A percentile compares a stretch with the other conserved stretches of the same genome.
Evolutionary conservation across 2,797 vertebrate genomes (phyloP).

Genomic region (Pseudotriccus pelzelni): DNA sequence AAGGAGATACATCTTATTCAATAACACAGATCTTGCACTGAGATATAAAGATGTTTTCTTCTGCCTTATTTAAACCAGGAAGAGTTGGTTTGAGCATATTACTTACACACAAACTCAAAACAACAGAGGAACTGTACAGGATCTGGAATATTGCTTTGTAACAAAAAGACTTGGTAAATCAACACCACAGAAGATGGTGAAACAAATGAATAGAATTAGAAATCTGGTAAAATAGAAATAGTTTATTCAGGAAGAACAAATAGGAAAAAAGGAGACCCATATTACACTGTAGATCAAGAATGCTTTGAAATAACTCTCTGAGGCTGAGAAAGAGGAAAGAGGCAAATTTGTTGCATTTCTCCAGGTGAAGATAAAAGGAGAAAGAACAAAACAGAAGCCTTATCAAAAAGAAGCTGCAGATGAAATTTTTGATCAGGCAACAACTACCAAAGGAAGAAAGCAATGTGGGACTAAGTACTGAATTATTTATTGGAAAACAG

Average conservation of each 20-base stretch:
- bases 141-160: neutral
- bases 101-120: neutral
- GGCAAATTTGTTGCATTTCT: constrained; percentile 46
- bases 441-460: neutral
- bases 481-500: constrained; percentile 22
- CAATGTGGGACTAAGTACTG: neutral
- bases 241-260: neutral
- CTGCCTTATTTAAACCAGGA: neutral
- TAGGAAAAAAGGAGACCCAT: neutral
- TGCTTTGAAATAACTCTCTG: constrained; percentile 45
- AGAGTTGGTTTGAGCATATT: neutral
- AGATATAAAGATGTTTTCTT: neutral
- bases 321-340: constrained; percentile 8
- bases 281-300: neutral
- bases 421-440: constrained; percentile 23
- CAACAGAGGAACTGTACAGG: neutral
- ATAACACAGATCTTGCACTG: neutral
- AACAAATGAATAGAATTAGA: neutral
- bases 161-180: neutral
- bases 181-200: neutral
- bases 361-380: constrained; percentile 37
- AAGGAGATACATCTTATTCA: neutral
- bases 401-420: constrained; percentile 11
- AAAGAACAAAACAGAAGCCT: constrained; percentile 34
- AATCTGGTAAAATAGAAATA: neutral